Evolutionary conservation across 2,888 invertebrate species (phyloP), one percentile per base, ranked within the genome.

Genomic region (Ferrisia virgata): DNA sequence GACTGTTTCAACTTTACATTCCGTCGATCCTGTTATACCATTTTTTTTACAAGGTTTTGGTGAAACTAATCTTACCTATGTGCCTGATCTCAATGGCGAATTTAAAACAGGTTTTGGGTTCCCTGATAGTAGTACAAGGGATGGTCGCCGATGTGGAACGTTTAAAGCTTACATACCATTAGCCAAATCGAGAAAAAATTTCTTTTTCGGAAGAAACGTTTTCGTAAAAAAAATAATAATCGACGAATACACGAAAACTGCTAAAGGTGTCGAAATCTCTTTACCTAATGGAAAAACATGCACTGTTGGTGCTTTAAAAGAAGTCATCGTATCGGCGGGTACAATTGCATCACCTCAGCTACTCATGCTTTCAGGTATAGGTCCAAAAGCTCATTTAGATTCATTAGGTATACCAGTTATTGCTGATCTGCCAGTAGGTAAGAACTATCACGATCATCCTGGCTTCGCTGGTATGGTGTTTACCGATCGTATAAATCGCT

Each of bases 351-450:
- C 85, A 9, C 86, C 86, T 22, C 85, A 86, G 43, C 28, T 86
- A 25, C 53, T 86, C 13, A 86, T 86, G 86, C 79, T 86, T 2
- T 86, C 86, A 22, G 86, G 86, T 6, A 85, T 86, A 13, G 86
- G 86, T 25, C 85, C 85, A 9, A 64, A 78, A 40, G 36, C 84
- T 13, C 86, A 86, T 40, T 33, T 86, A 9, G 72, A 79, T 28
- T 85, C 84, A 40, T 76, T 84, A 2, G 79, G 81, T 22, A 86
- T 86, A 11, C 15, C 79, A 15, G 72, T 85, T 2, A 78, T 85
- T n/a, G 64, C 79, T 5, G 82, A 86, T 64, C 82, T 86, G 22
- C 86, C 86, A 18, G 86, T 86, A 31, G 86, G 86, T 11, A 47
- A 85, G 79, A 85, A 86, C 69, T 83, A 86, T 8, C 85, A 85